Evolutionary conservation across 1,140 invertebrate species (phyloP), one percentile per base, ranked within the genome.

Genomic region (Caenorhabditis remanei): DNA sequence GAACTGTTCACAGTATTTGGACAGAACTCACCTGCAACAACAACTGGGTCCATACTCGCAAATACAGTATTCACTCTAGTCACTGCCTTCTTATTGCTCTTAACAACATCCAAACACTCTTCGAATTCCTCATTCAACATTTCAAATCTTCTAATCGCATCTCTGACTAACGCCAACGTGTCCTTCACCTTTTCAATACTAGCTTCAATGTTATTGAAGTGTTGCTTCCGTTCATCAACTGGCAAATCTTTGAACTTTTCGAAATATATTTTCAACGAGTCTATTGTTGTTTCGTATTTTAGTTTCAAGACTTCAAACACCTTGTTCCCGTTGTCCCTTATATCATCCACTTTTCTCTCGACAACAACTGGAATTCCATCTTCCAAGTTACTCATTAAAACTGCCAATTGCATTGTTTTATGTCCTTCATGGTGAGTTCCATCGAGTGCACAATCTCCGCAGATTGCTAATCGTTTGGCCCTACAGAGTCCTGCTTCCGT

Each of bases 121-220:
- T 50, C 43, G n/a, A 79, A 21, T 11, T 79, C 71, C 1, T 50
- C 21, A 50, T 79, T 79, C n/a, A 79, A 50, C 3, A 79, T 24
- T 9, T 79, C 21, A 0, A 79, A 14, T 50, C 71, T 11, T 50
- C n/a, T 79, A 0, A n/a, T 8, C 1, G 71, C 46, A 79, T 79
- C 71, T 48, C 50, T 50, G 4, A 19, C n/a, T 19, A 79, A 13
- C 2, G 19, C 19, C 11, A 79, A 24, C n/a, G 71, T 79, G 24
- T 79, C 46, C 9, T 50, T 79, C 11, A 79, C 24, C 19, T 79
- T 50, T 46, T 79, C 71, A 5, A 50, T 48, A 11, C 40, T 21
- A 1, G 43, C 46, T 79, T 79, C 71, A 21, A 79, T 79, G 21
- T 79, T 50, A 24, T 79, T 79, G 19, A 79, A 79, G 13, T 79